Conservation (phyloP, 2,797 vertebrate species). For the Ficedula albicollis region DNA sequence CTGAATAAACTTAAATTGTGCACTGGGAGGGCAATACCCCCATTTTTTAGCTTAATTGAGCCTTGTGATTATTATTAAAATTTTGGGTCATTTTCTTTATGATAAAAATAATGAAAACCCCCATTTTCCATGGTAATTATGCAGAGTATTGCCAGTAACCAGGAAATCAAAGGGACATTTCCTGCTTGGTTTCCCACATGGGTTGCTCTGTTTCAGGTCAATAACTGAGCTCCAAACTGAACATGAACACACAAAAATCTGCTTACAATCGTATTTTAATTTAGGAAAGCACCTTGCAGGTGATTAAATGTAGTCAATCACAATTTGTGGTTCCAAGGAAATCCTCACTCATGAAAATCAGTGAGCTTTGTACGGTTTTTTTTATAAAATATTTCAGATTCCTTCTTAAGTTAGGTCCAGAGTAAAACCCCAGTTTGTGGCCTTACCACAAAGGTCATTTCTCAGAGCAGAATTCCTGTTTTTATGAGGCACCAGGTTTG, state of each 20-base stretch:
- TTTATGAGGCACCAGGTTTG: rapidly evolving
- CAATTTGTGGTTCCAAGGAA: not conserved
- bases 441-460: rapidly evolving
- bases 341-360: not conserved
- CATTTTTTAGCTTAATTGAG: not conserved
- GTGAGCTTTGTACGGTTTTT: not conserved
- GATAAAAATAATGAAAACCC: not conserved
- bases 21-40: not conserved
- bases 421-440: not conserved
- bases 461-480: not conserved
- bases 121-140: not conserved
- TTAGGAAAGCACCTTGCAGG: not conserved
- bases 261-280: not conserved
- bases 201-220: not conserved
- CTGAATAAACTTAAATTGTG: not conserved
- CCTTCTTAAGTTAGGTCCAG: rapidly evolving
- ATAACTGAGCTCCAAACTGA: not conserved
- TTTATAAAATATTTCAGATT: not conserved
- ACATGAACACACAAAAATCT: not conserved
- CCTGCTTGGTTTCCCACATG: not conserved
- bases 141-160: not conserved
- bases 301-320: not conserved
- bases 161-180: conserved; percentile 4
- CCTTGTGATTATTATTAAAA: not conserved
- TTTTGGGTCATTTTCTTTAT: not conserved